These are phyloP conservation scores for Falco concolor DNA, from an alignment of 2,797 vertebrate species.

Conservation along the genomic window DNA sequence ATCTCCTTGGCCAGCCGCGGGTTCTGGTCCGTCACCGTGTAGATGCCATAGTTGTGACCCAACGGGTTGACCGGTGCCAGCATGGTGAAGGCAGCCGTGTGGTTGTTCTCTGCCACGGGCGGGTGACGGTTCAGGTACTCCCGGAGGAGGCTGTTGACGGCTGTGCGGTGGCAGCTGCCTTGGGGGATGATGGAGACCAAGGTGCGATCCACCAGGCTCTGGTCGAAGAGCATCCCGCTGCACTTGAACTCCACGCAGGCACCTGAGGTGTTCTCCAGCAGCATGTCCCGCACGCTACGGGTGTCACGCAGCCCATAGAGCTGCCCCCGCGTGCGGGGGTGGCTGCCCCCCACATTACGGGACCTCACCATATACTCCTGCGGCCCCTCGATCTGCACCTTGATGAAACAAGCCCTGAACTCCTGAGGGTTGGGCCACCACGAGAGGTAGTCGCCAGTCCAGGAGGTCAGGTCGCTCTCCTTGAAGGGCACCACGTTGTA, in stretches of 20 bases:
- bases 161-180: slow-evolving; percentile 83
- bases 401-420: slow-evolving; percentile 94
- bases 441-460: slow-evolving; percentile 90
- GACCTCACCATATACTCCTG: slow-evolving; percentile 93
- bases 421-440: slow-evolving; percentile 99
- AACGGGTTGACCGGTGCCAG: slow-evolving; percentile 90
- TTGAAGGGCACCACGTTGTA: slow-evolving; percentile 95
- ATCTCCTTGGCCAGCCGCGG: slow-evolving; percentile 95
- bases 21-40: slow-evolving; percentile 96
- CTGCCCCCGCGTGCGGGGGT: slow-evolving; percentile 81
- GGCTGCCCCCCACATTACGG: slow-evolving; percentile 85
- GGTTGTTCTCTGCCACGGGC: slow-evolving; percentile 78
- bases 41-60: slow-evolving; percentile 98
- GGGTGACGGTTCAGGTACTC: slow-evolving; percentile 92
- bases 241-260: slow-evolving; percentile 98
- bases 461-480: slow-evolving; percentile 88
- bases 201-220: slow-evolving; percentile 84
- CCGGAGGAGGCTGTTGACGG: slow-evolving; percentile 82
- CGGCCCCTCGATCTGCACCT: slow-evolving; percentile 88
- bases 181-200: slow-evolving; percentile 87
- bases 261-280: slow-evolving; percentile 76
- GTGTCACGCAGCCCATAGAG: slow-evolving; percentile 93
- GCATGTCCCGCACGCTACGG: slow-evolving; percentile 86
- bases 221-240: slow-evolving; percentile 95
- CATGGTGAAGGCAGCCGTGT: slow-evolving; percentile 85